Evolutionary conservation across 2,113 vertebrate genomes (phyloP).

Genomic region (Oryzias javanicus): DNA sequence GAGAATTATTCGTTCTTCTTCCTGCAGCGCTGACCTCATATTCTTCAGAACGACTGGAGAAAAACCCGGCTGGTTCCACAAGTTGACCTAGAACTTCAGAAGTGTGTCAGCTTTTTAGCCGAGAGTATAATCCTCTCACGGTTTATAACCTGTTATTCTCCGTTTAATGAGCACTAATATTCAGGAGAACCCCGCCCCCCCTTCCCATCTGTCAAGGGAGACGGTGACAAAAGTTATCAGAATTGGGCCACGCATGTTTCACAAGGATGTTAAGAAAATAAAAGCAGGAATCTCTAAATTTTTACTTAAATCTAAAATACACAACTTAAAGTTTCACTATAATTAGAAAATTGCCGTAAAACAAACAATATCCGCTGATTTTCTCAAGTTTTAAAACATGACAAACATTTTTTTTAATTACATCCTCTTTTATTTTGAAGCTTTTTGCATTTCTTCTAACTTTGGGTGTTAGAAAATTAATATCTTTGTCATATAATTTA

Average conservation of each 20-base stretch:
- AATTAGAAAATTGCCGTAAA: too few relatives aligned
- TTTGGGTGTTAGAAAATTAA: too few relatives aligned
- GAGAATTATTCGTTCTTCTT: background rate
- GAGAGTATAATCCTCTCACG: conserved; percentile 39
- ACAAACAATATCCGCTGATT: too few relatives aligned
- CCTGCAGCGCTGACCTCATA: conserved; percentile 5
- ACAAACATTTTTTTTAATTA: too few relatives aligned
- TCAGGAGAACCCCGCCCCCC: conserved; percentile 2
- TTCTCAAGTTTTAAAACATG: too few relatives aligned
- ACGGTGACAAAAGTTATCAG: conserved; percentile 9
- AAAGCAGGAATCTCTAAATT: background rate
- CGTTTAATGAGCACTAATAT: conserved; percentile 30
- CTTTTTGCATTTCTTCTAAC: too few relatives aligned
- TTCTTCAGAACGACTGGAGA: background rate
- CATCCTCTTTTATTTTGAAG: too few relatives aligned
- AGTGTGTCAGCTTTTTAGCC: background rate
- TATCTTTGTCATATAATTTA: too few relatives aligned
- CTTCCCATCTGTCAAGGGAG: conserved; percentile 11
- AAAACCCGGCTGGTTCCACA: too few relatives aligned
- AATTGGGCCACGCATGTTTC: conserved; percentile 27
- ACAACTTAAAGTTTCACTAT: too few relatives aligned
- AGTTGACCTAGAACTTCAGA: conserved; percentile 29
- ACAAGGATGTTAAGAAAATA: conserved; percentile 1
- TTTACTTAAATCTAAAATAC: too few relatives aligned
- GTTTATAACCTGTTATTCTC: conserved; percentile 27